Evolutionary conservation across 2,888 invertebrate species (phyloP), one percentile per base, ranked within the genome.

Genomic region (Nomada ferruginata): DNA sequence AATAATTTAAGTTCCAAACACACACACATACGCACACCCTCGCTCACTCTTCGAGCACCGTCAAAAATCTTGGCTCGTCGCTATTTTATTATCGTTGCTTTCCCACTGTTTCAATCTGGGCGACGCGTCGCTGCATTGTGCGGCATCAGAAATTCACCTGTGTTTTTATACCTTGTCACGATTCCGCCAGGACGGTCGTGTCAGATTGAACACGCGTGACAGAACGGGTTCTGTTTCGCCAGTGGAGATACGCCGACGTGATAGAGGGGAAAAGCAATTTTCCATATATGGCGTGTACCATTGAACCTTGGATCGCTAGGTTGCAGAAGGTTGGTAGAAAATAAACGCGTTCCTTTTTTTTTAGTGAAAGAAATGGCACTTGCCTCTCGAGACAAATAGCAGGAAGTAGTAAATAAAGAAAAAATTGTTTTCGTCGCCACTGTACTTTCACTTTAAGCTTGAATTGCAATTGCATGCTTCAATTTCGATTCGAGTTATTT

Each of bases 151-250:
- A 42, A 57, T 55, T 57, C 47, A 20, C 10, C 15, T 20, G n/a
- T 23, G 47, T 50, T 13, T 2, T n/a, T 71, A 29, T 44, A 52
- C n/a, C 42, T 65, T 47, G 20, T 53, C 65, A 20, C 61, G 15
- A 57, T 64, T 64, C 36, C 63, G 3, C 13, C 52, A 9, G 11
- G 18, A 3, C n/a, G 52, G 73, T 65, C 60, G 61, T 77, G 66
- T 73, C 77, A 20, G 26, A 15, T 59, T 9, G 57, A 20, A 29
- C 36, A 44, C 64, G 47, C 36, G 20, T n/a, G 13, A 42, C 23
- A 10, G 23, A 7, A 5, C 26, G 50, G 3, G 64, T 26, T n/a
- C 18, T 44, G 23, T n/a, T 13, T 1, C 13, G 20, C 9, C 20
- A n/a, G 13, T 7, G 53, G 65, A 73, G 60, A 73, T 42, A 15